These are phyloP conservation scores for Eretmocerus hayati DNA, from an alignment of 2,888 invertebrate species.

Conservation along the genomic window DNA sequence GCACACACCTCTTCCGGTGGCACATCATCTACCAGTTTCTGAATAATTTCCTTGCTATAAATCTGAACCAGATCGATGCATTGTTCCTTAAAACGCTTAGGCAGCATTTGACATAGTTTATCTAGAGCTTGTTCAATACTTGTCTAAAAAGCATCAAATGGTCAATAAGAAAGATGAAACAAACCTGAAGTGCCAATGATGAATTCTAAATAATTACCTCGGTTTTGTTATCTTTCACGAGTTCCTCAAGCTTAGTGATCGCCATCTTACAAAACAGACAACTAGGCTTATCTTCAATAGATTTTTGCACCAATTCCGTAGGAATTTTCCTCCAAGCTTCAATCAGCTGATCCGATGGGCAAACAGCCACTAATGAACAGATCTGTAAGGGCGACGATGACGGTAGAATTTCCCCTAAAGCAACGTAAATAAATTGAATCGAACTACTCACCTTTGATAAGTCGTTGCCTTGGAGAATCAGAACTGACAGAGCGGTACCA, in stretches of 20 bases:
- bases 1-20: constrained; percentile 71
- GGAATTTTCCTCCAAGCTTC: constrained; percentile 32
- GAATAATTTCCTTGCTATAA: constrained; percentile 69
- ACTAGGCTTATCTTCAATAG: constrained; percentile 59
- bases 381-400: constrained; percentile 49
- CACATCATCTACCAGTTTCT: constrained; percentile 72
- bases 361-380: constrained; percentile 66
- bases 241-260: constrained; percentile 64
- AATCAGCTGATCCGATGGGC: constrained; percentile 53
- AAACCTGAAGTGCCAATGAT: too few relatives aligned
- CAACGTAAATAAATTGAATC: too few relatives aligned
- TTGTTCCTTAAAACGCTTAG: constrained; percentile 56
- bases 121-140: constrained; percentile 65
- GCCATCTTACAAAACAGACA: constrained; percentile 82
- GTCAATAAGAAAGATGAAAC: too few relatives aligned
- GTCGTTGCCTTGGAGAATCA: constrained; percentile 68
- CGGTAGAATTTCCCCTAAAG: too few relatives aligned
- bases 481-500: constrained; percentile 66
- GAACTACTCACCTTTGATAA: constrained; percentile 61
- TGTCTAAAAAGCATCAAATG: too few relatives aligned
- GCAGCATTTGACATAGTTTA: constrained; percentile 63
- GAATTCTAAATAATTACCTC: too few relatives aligned
- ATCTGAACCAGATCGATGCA: constrained; percentile 71
- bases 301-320: constrained; percentile 49
- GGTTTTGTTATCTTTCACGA: constrained; percentile 66